A percentile compares a stretch with the other conserved stretches of the same genome.
phyloP scores from a whole-genome alignment of 2,888 invertebrate genomes.

The Cheilosia pagana region DNA sequence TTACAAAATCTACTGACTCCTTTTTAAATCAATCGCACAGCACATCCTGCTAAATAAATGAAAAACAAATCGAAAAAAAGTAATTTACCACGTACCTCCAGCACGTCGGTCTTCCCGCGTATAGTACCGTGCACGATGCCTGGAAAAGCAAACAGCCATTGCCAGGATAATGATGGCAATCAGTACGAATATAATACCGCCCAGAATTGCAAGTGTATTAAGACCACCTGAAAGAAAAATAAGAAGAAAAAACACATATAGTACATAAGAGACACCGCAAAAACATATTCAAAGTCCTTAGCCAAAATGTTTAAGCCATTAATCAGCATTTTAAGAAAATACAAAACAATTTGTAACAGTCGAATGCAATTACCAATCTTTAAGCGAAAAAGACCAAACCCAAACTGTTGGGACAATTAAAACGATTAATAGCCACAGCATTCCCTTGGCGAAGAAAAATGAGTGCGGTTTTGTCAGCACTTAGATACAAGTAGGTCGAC shows the following conservation, averaged over 20 bases:
- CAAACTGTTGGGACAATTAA: constrained; percentile 65
- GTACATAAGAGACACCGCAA: constrained; percentile 7
- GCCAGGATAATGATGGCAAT: constrained; percentile 82
- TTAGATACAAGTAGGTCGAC: constrained; percentile 45
- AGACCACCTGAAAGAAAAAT: constrained; percentile 84
- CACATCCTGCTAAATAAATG: neutral
- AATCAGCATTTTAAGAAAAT: constrained; percentile 67
- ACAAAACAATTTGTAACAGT: constrained; percentile 72
- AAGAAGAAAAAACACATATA: neutral
- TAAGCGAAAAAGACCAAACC: constrained; percentile 26
- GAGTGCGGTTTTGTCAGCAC: constrained; percentile 68
- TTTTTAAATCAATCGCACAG: too few relatives aligned
- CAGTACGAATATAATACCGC: constrained; percentile 83
- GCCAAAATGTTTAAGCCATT: constrained; percentile 40
- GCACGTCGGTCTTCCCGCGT: constrained; percentile 88
- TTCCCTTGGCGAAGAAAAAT: constrained; percentile 38
- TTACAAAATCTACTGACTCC: too few relatives aligned
- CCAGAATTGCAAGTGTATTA: constrained; percentile 83
- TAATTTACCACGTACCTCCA: constrained; percentile 74
- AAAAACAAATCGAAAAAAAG: constrained; percentile 6
- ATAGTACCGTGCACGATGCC: constrained; percentile 90
- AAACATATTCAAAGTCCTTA: constrained; percentile 15
- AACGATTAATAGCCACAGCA: constrained; percentile 64
- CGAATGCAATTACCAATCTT: constrained; percentile 70
- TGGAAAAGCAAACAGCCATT: constrained; percentile 86